Evolutionary conservation across 1,140 invertebrate genomes (phyloP).

Genomic region (Andricus grossulariae): DNA sequence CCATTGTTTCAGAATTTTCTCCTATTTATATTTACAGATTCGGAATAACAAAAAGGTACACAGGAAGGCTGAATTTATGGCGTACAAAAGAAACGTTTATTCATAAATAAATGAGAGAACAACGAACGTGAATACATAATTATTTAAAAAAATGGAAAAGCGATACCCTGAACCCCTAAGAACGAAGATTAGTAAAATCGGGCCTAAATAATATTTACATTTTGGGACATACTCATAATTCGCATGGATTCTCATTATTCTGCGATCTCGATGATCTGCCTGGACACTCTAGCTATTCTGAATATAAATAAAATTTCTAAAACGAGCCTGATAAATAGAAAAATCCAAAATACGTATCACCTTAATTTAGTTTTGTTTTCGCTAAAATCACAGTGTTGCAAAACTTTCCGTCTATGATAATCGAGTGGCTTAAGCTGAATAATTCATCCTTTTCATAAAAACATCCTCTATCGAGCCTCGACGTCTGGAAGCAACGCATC

Average conservation of each 20-base stretch:
- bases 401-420: conserved; percentile 16
- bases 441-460: conserved; percentile 2
- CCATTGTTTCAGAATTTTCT: no score
- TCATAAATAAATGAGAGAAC: conserved; percentile 57
- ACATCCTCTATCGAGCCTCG: conserved; percentile 16
- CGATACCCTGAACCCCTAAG: conserved; percentile 51
- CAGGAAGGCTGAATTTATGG: conserved; percentile 30
- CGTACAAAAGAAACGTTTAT: conserved; percentile 55
- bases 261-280: neutral
- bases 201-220: conserved; percentile 40
- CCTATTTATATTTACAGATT: neutral
- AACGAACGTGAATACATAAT: conserved; percentile 50
- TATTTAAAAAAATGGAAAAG: conserved; percentile 45
- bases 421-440: conserved; percentile 16
- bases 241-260: neutral
- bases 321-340: neutral
- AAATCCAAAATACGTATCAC: neutral
- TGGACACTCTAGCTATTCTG: neutral
- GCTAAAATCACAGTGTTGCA: conserved; percentile 15
- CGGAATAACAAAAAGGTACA: no score
- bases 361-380: conserved; percentile 10
- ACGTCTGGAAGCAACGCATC: neutral
- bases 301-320: neutral
- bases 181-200: conserved; percentile 45
- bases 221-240: neutral